Evolutionary conservation across 2,113 vertebrate genomes (phyloP).

Genomic region (Nanorana parkeri): DNA sequence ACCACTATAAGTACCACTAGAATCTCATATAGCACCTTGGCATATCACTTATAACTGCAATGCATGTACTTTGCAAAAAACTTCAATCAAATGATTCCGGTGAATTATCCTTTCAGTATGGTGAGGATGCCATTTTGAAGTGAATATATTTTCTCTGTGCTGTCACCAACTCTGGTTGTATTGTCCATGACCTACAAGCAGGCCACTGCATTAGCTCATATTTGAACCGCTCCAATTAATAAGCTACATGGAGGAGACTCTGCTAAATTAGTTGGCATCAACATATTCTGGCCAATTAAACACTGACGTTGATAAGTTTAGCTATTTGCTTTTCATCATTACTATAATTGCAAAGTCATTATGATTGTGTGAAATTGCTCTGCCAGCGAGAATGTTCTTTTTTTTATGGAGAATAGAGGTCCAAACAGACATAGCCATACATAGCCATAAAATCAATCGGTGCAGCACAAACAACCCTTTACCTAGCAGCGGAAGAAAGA

Average conservation of each 20-base stretch:
- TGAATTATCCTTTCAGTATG: too few species aligned
- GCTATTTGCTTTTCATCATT: conserved; percentile 51
- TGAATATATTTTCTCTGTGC: background rate
- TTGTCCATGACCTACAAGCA: conserved; percentile 12
- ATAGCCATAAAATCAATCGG: background rate
- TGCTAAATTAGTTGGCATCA: conserved; percentile 43
- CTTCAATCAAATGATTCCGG: too few species aligned
- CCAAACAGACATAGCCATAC: background rate
- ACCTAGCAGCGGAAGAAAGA: too few species aligned
- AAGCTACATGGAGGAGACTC: conserved; percentile 21
- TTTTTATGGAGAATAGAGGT: background rate
- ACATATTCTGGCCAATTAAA: conserved; percentile 51
- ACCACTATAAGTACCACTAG: too few species aligned
- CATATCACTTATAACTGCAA: too few species aligned
- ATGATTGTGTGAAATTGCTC: conserved; percentile 29
- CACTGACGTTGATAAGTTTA: conserved; percentile 53
- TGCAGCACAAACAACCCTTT: too few species aligned
- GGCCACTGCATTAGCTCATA: conserved; percentile 1
- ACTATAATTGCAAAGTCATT: conserved; percentile 47
- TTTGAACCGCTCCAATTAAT: conserved; percentile 41
- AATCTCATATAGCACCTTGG: too few species aligned
- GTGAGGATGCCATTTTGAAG: background rate
- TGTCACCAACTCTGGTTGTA: background rate
- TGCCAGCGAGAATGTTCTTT: conserved; percentile 3
- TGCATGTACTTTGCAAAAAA: too few species aligned